Evolutionary conservation across 2,888 invertebrate genomes (phyloP), one percentile per base, ranked within the genome.

Genomic region (Drosophila trichaetosa): DNA sequence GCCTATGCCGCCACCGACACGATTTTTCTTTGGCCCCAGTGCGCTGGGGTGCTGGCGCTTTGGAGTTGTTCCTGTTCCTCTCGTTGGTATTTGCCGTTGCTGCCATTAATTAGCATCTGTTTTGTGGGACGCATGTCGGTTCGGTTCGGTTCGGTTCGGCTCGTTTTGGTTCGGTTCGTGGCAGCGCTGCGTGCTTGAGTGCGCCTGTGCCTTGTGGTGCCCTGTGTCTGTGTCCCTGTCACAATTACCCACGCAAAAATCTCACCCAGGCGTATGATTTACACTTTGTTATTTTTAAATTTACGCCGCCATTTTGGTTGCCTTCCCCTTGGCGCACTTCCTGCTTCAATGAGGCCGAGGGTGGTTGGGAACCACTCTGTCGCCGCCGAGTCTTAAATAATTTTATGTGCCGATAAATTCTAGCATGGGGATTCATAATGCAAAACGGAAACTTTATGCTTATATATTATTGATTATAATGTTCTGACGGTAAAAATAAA

Each of bases 251-350:
- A 57, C 63, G 65, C 63, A 56, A 60, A 66, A 81, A 74, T 80
- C 69, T 70, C 72, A 74, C 80, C 79, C 81, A 86, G 73, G 79
- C 87, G 82, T 88, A 88, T 87, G 88, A 87, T 87, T 89, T 89
- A 81, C 87, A 87, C 84, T 83, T 87, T 89, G 87, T 89, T 87
- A 87, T 87, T 87, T 89, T 89, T 84, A 83, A 84, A 81, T 83
- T 83, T 77, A 57, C 73, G 71, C 80, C 76, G 78, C 82, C 87
- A 84, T 87, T 85, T 88, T 80, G 77, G 79, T 80, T 61, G 71
- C 71, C 77, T 34, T 42, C 68, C 53, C 56, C 51, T 58, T 59
- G 52, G 62, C 77, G 40, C 72, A 76, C 69, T 67, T 70, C 80
- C 77, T 49, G 63, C 60, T 51, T 13, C 42, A 21, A 21, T 2